Evolutionary conservation across 2,797 vertebrate genomes (phyloP), one percentile per base, ranked within the genome.

Genomic region (Euphonia xanthogaster): DNA sequence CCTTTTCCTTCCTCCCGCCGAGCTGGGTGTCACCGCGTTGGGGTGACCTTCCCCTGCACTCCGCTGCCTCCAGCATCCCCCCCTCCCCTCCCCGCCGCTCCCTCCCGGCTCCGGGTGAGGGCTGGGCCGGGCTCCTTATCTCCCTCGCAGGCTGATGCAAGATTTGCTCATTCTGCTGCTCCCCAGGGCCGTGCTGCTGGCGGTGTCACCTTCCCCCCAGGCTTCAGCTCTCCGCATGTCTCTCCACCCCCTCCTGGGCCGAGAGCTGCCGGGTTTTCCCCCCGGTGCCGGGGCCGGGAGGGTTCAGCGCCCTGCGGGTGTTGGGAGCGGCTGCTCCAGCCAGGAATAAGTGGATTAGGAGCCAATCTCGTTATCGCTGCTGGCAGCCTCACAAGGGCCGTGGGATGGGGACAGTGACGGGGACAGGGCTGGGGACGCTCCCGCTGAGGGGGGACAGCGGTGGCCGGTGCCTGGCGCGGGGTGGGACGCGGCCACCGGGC

Each of bases 311-410:
- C 50, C 19, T 0, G 25, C 5, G 6, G 57, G 28, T 3, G 2
- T 2, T 4, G 42, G 61, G 37, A 53, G 2, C 9, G 72, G 61
- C 65, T 66, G 86, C 14, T 20, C 39, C 78, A 85, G 92, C 70
- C 86, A 83, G 53, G 88, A 93, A 93, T 92, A 88, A 94, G 4
- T 75, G 83, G 88, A 86, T 94, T 90, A 90, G n/a, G 62, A 53
- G 6, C 6, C 57, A 14, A 88, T 74, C 83, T 39, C 28, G 14
- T 93, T 90, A 86, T 47, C 24, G 6, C 76, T 14, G 58, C 67
- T 24, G 27, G 70, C 66, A 30, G 86, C 91, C 74, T 22, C 6
- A 0, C 1, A 0, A 17, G 28, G 73, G 72, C 68, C 2, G 4
- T 2, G 60, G 71, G 57, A 16, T 7, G 58, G 77, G 76, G 53